A percentile compares a stretch with the other conserved stretches of the same genome.
Evolutionary conservation across 1,140 invertebrate species (phyloP).

Genomic region (Xylocopa sonorina): DNA sequence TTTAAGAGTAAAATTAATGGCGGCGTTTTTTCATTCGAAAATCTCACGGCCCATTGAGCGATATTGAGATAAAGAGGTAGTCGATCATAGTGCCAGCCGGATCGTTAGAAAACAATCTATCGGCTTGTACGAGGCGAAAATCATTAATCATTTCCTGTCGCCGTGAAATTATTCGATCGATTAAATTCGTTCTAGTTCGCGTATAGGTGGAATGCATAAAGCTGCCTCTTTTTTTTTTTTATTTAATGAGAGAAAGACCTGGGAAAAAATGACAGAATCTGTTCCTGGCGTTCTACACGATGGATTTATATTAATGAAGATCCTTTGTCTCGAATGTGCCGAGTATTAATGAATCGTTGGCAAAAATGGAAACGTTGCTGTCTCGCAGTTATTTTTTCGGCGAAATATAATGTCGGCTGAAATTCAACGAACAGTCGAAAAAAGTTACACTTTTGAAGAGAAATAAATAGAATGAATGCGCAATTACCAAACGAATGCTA

Average conservation of each 20-base stretch:
- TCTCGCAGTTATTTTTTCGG: not conserved
- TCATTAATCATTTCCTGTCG: constrained; percentile 47
- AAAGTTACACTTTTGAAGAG: no score
- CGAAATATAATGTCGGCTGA: no score
- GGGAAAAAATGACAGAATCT: not conserved
- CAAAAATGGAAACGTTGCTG: not conserved
- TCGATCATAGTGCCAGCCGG: constrained; percentile 41
- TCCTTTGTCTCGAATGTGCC: not conserved
- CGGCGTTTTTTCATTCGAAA: constrained; percentile 30
- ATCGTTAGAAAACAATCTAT: constrained; percentile 53
- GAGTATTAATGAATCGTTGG: not conserved
- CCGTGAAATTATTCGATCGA: constrained; percentile 41
- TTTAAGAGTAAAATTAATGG: constrained; percentile 32
- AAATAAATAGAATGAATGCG: no score
- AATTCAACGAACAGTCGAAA: no score
- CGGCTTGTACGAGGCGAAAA: constrained; percentile 31
- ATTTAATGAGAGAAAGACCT: no score
- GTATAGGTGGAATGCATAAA: not conserved
- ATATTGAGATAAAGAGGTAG: constrained; percentile 45
- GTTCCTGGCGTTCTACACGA: not conserved
- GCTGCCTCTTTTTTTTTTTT: not conserved
- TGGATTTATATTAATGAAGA: not conserved
- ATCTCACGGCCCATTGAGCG: constrained; percentile 42
- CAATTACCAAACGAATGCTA: no score
- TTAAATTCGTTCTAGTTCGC: constrained; percentile 31